phyloP scores from a whole-genome alignment of 2,113 vertebrate species.

The Amblyornis subalaris region DNA sequence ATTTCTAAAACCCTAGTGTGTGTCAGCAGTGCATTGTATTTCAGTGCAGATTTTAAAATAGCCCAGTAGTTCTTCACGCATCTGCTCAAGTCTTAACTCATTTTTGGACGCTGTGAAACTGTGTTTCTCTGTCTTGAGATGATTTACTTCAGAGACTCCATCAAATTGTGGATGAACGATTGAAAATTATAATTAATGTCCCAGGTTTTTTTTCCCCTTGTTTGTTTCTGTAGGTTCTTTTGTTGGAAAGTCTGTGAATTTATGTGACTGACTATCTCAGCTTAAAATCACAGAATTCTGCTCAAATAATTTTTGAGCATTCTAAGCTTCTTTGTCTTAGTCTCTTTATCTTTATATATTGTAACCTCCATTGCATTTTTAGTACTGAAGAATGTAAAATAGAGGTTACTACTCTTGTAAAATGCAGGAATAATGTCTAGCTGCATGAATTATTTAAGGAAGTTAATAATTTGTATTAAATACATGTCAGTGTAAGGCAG shows the following conservation, averaged over 20 bases:
- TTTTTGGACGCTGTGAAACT: conserved; percentile 46
- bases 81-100: conserved; percentile 57
- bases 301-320: conserved; percentile 46
- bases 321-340: conserved; percentile 44
- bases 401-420: conserved; percentile 51
- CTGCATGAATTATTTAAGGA: conserved; percentile 59
- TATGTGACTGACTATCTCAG: neutral
- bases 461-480: conserved; percentile 65
- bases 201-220: neutral
- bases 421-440: conserved; percentile 60
- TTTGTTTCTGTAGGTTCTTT: neutral
- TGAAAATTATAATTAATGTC: conserved; percentile 33
- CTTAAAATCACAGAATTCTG: neutral
- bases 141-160: conserved; percentile 41
- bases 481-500: conserved; percentile 63
- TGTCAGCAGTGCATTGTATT: conserved; percentile 62
- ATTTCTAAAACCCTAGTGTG: conserved; percentile 64
- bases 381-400: conserved; percentile 25
- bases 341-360: conserved; percentile 10
- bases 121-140: conserved; percentile 4
- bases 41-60: conserved; percentile 57
- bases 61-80: conserved; percentile 44
- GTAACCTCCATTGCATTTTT: conserved; percentile 21
- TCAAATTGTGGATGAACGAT: neutral
- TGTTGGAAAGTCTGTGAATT: conserved; percentile 21